Base-by-base conservation (phyloP, 2,888 invertebrate genomes). In the Apoda limacodes region DNA sequence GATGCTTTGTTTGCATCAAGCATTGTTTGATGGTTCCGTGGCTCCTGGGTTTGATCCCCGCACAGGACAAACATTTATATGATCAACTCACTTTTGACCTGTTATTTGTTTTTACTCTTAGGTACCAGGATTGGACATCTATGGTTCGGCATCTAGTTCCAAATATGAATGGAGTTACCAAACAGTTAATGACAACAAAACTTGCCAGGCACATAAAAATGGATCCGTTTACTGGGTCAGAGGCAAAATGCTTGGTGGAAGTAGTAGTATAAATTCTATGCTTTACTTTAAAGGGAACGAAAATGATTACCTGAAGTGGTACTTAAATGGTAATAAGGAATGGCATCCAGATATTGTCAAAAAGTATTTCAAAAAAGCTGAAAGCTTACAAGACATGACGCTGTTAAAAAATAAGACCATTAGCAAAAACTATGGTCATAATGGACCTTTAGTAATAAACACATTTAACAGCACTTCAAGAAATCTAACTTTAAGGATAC, bases 91-190 rank as follows among this genome's bases (percentile, higher is more conserved):
- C n/a, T n/a, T n/a, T n/a, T n/a, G n/a, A n/a, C n/a, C n/a, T n/a
- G n/a, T n/a, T n/a, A n/a, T n/a, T n/a, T n/a, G n/a, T n/a, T n/a
- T n/a, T n/a, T n/a, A 25, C 25, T 45, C 42, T 13, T 33, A 66
- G 64, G 37, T 66, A 34, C 65, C 67, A 19, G 36, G 30, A 4
- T 24, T 57, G 7, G 36, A 47, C 9, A n/a, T n/a, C 31, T 15
- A 12, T 11, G 19, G 1, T 19, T 63, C n/a, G n/a, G n/a, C n/a
- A 9, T 46, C 17, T 11, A 22, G 85, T 46, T 72, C 56, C 5
- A 32, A 43, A 51, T 66, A 91, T 32, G 93, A 93, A 57, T 94
- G 93, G 93, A 85, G 89, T 54, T 93, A 90, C 89, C 69, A 3
- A 60, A 71, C 9, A 1, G 89, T 90, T 48, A 89, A 91, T 0